Evolutionary conservation across 2,113 vertebrate genomes (phyloP).

Genomic region (Pituophis catenifer): DNA sequence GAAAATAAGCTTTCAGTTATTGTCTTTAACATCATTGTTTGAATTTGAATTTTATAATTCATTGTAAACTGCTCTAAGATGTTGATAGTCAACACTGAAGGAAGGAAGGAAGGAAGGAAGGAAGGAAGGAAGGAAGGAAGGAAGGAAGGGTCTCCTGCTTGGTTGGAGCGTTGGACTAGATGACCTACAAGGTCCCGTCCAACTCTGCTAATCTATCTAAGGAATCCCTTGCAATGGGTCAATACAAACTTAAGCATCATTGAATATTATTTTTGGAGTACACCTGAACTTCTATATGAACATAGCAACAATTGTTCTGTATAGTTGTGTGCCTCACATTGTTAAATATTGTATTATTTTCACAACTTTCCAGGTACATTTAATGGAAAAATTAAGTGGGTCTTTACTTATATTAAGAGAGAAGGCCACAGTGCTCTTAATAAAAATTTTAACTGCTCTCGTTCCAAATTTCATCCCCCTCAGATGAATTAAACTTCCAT

Average conservation of each 20-base stretch:
- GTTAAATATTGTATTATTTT: not conserved
- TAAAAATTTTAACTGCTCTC: not conserved
- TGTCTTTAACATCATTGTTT: not conserved
- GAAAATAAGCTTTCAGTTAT: not conserved
- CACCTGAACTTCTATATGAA: not conserved
- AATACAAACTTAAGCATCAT: not conserved
- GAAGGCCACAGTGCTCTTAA: not conserved
- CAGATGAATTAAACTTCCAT: not conserved
- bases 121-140: too few species aligned
- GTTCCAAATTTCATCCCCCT: not conserved
- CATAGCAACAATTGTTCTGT: not conserved
- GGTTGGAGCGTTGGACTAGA: too few species aligned
- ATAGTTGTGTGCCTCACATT: not conserved
- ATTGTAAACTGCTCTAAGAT: not conserved
- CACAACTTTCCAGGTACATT: not conserved
- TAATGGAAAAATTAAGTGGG: not conserved
- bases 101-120: too few species aligned
- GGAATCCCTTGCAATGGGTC: not conserved
- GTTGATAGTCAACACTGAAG: not conserved
- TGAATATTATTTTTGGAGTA: not conserved
- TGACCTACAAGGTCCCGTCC: too few species aligned
- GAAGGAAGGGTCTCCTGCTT: too few species aligned
- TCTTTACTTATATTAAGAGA: not conserved
- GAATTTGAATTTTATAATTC: not conserved
- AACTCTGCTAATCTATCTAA: not conserved